Percentiles rank a stretch among this genome's conserved stretches.
These are phyloP conservation scores for Nymphalis urticae DNA, from an alignment of 2,888 invertebrate species.

Conservation along the genomic window DNA sequence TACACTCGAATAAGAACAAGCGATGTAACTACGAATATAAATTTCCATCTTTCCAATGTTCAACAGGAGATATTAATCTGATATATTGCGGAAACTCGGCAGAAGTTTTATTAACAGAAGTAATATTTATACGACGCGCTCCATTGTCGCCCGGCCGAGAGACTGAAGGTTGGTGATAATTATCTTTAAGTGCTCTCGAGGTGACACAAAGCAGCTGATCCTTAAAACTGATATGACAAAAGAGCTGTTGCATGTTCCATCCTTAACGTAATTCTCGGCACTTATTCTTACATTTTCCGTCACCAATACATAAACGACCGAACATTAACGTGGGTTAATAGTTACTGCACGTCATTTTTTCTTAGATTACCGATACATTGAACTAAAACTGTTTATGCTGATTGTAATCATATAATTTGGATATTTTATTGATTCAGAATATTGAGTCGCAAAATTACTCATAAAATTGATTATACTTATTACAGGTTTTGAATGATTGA, in stretches of 20 bases:
- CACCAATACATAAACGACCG: background rate
- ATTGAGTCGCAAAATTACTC: too few species aligned
- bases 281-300: background rate
- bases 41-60: background rate
- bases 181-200: slow-evolving; percentile 26
- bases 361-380: too few species aligned
- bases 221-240: slow-evolving; percentile 10
- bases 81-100: slow-evolving; percentile 5
- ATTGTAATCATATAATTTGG: too few species aligned
- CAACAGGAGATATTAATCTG: slow-evolving; percentile 1
- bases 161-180: slow-evolving; percentile 32
- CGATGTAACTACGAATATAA: background rate
- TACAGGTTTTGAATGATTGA: background rate
- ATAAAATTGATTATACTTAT: background rate
- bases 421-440: too few species aligned
- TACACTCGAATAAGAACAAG: background rate
- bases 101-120: background rate
- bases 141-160: slow-evolving; percentile 20
- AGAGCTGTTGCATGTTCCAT: slow-evolving; percentile 14
- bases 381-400: too few species aligned
- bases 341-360: too few species aligned
- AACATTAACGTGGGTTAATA: too few species aligned
- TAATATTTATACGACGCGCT: slow-evolving; percentile 6
- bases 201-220: slow-evolving; percentile 23
- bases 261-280: background rate